Evolutionary conservation across 2,888 invertebrate species (phyloP).

Genomic region (Cantharis lateralis): DNA sequence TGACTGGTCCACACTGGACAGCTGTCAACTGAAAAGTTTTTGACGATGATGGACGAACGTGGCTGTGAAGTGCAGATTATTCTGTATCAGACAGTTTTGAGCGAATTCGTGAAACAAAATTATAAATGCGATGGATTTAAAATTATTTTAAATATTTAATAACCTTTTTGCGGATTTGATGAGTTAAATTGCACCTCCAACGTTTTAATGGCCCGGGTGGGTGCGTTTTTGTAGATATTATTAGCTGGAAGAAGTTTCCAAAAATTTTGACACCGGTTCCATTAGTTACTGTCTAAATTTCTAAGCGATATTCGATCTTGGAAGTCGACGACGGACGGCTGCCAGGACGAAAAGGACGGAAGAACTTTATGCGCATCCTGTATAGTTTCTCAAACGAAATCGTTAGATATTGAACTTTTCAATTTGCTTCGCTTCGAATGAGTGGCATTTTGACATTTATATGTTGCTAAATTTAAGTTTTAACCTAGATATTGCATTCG

Average conservation of each 20-base stretch:
- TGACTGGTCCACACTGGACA: conserved; percentile 24
- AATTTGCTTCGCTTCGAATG: not conserved
- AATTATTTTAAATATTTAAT: not conserved
- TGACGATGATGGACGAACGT: conserved; percentile 28
- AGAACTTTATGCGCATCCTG: not conserved
- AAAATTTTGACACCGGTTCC: not conserved
- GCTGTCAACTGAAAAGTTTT: conserved; percentile 25
- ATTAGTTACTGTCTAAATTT: not conserved
- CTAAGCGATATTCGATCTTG: not conserved
- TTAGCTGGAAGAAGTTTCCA: not conserved
- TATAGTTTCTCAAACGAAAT: not conserved
- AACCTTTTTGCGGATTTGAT: not conserved
- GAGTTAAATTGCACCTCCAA: not conserved
- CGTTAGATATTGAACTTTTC: not conserved
- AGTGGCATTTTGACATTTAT: not conserved
- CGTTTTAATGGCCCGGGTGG: not conserved
- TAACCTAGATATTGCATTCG: not conserved
- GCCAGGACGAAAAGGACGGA: not conserved
- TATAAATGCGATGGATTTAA: not conserved
- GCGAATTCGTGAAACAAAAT: conserved; percentile 21
- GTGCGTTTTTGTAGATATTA: not conserved
- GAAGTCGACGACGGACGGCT: too few relatives aligned
- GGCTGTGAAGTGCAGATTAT: conserved; percentile 26
- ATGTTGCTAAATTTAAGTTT: not conserved
- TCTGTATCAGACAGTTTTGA: conserved; percentile 24